A percentile compares a stretch with the other conserved stretches of the same genome.
Evolutionary conservation across 2,113 vertebrate genomes (phyloP).

Genomic region (Mixornis gularis): DNA sequence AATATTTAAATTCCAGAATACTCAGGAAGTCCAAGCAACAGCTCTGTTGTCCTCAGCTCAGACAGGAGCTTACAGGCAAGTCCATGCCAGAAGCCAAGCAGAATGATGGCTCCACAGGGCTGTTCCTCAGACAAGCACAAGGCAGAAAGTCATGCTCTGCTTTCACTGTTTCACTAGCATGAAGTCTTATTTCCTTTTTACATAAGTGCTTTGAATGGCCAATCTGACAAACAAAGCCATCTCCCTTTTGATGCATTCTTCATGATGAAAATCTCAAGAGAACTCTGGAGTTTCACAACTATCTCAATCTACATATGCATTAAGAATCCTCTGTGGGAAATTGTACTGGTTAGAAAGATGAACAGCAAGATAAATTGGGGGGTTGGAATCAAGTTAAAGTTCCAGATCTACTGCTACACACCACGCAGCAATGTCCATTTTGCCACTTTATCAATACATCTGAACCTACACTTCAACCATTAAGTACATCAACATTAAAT

Average conservation of each 20-base stretch:
- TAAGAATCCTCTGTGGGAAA: neutral
- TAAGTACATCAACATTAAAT: neutral
- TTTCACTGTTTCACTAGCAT: neutral
- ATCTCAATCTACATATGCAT: neutral
- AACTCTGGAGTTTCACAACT: neutral
- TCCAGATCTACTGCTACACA: neutral
- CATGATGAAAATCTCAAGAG: neutral
- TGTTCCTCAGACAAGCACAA: neutral
- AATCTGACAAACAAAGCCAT: conserved; percentile 7
- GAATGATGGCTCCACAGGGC: neutral
- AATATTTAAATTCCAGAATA: neutral
- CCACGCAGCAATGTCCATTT: neutral
- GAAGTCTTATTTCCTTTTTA: neutral
- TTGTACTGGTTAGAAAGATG: neutral
- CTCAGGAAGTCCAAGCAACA: neutral
- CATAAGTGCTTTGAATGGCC: neutral
- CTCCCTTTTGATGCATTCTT: conserved; percentile 7
- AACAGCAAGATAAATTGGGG: neutral
- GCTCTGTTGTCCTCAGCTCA: neutral
- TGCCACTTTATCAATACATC: neutral
- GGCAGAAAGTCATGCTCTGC: neutral
- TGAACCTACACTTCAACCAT: neutral
- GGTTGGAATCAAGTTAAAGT: neutral
- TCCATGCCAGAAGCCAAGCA: neutral
- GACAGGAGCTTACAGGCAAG: neutral